phyloP scores from a whole-genome alignment of 2,113 vertebrate species.

The Silurus meridionalis region DNA sequence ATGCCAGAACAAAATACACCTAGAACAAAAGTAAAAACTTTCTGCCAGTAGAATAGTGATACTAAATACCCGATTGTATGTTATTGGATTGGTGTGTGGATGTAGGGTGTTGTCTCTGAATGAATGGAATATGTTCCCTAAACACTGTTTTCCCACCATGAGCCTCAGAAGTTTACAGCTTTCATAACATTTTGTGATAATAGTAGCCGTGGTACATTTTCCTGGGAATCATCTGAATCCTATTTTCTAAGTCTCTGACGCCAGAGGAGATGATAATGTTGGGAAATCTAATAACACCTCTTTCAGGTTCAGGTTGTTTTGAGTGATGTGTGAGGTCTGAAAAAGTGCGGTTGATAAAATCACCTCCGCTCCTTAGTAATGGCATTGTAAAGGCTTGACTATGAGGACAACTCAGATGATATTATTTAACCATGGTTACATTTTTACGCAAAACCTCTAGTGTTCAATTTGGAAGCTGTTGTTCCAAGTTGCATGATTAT shows the following conservation, averaged over 20 bases:
- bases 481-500: neutral
- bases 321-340: slow-evolving; percentile 25
- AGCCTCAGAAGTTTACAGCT: slow-evolving; percentile 5
- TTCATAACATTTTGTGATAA: slow-evolving; percentile 50
- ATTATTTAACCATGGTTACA: slow-evolving; percentile 9
- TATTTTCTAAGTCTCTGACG: slow-evolving; percentile 47
- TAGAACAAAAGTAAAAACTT: neutral
- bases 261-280: slow-evolving; percentile 24
- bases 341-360: slow-evolving; percentile 20
- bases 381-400: neutral
- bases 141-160: slow-evolving; percentile 16
- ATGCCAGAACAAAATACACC: neutral
- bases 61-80: neutral
- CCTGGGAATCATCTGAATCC: slow-evolving; percentile 37
- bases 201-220: slow-evolving; percentile 32
- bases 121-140: slow-evolving; percentile 11
- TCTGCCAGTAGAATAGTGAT: neutral
- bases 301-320: slow-evolving; percentile 46
- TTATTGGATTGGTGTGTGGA: neutral
- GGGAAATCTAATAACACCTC: slow-evolving; percentile 29
- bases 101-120: neutral
- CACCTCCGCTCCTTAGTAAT: slow-evolving; percentile 17
- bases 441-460: slow-evolving; percentile 13
- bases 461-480: neutral
- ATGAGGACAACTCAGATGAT: neutral